Base-by-base conservation (phyloP, 2,888 invertebrate genomes). In the Pandemis corylana region DNA sequence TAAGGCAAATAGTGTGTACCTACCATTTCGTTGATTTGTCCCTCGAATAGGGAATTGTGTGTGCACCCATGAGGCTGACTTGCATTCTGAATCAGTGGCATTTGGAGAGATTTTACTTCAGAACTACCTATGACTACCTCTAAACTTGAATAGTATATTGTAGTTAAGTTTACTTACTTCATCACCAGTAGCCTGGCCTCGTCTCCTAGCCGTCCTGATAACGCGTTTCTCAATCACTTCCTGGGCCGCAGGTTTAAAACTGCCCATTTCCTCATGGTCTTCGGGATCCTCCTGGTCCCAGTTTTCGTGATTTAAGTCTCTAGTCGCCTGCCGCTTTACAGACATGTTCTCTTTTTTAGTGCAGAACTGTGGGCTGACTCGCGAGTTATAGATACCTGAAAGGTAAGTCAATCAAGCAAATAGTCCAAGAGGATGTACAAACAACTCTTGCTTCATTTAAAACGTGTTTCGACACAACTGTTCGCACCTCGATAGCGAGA, bases 271-370 rank as follows among this genome's bases (percentile, higher is more conserved):
- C 85, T 98, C 97, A 41, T 86, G 84, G 67, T 89, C 90, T 68
- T 95, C 80, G 68, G 96, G 96, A 1, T 97, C 97, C 72, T 97
- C 97, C 76, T 96, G 92, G 85, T 98, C 96, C 98, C 98, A 98
- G 87, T 98, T 98, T 12, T 97, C 97, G 83, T 97, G 97, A 89
- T 97, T 98, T 78, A 98, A 89, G 74, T 98, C 97, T 36, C 95
- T 95, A 6, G 96, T 95, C 44, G 98, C 97, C 80, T 94, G 90
- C 77, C 98, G 95, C 93, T 98, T 98, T 68, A 90, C 88, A 80
- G 97, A 95, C 97, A 97, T 97, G 71, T 76, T 85, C 51, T 69
- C 41, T 9, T 10, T 13, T 44, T 28, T 56, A 42, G 13, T 56
- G 20, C 13, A 9, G 7, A 66, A 51, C n/a, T 42, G 10, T 36